Conservation (phyloP, 2,113 vertebrate genomes). For the Megaceryle torquata region DNA sequence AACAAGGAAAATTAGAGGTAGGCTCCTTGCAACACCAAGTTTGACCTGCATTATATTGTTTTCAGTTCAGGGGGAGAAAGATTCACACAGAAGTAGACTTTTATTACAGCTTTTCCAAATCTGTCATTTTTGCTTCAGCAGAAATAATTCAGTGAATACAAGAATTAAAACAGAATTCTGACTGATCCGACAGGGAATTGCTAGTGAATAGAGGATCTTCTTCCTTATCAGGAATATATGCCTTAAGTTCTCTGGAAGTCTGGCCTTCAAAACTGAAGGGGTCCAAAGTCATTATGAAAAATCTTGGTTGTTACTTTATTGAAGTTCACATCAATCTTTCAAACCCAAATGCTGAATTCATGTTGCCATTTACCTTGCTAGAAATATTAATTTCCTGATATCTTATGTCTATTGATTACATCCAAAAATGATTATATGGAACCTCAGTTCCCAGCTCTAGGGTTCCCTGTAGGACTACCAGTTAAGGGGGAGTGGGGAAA, state of each 20-base stretch:
- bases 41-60: background rate
- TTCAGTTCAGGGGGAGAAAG: background rate
- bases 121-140: background rate
- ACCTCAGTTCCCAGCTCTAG: background rate
- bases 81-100: background rate
- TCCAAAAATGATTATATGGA: background rate
- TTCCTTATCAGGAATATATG: no score
- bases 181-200: background rate
- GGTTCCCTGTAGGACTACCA: background rate
- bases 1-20: background rate
- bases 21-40: background rate
- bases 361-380: background rate
- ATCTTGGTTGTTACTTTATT: background rate
- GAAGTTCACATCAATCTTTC: background rate
- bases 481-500: background rate
- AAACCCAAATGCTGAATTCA: background rate
- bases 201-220: background rate
- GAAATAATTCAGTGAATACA: background rate
- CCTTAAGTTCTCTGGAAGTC: background rate
- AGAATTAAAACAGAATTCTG: background rate
- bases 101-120: background rate
- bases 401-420: background rate
- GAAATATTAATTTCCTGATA: constrained; percentile 14
- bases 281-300: background rate
- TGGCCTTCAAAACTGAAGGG: background rate